Conservation (phyloP, 2,113 vertebrate species). For the Nesospiza acunhae region DNA sequence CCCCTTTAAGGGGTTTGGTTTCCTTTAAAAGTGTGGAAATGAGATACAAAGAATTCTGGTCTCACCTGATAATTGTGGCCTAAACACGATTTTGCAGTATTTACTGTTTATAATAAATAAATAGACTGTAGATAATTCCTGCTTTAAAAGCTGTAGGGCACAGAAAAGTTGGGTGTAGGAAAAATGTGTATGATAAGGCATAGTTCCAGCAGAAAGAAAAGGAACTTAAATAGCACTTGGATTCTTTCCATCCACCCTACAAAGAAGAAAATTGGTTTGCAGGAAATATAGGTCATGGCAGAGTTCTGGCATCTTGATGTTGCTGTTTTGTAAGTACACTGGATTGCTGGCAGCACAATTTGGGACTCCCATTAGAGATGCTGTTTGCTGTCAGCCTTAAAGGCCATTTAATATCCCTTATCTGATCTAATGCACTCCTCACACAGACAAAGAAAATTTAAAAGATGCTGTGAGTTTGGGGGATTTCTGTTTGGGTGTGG, state of each 20-base stretch:
- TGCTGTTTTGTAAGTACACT: slow-evolving; percentile 63
- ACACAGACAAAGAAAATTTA: slow-evolving; percentile 49
- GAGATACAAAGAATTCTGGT: background rate
- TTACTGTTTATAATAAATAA: slow-evolving; percentile 19
- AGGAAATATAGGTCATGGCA: slow-evolving; percentile 75
- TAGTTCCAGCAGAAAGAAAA: slow-evolving; percentile 25
- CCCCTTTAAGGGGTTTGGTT: background rate
- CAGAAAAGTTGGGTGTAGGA: background rate
- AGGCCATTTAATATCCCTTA: slow-evolving; percentile 76
- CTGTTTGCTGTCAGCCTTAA: slow-evolving; percentile 73
- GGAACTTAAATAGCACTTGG: slow-evolving; percentile 55
- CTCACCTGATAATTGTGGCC: background rate
- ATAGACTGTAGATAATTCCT: slow-evolving; percentile 11
- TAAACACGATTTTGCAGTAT: background rate
- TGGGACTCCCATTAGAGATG: slow-evolving; percentile 69
- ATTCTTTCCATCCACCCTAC: slow-evolving; percentile 71
- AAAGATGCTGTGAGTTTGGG: background rate
- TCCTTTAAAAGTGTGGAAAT: background rate
- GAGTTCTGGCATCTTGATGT: slow-evolving; percentile 60
- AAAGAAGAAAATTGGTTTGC: slow-evolving; percentile 77
- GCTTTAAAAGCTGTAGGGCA: background rate
- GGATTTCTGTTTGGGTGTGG: background rate
- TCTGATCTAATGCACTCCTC: slow-evolving; percentile 65
- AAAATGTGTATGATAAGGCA: background rate
- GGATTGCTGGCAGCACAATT: slow-evolving; percentile 70